phyloP scores from a whole-genome alignment of 64 coral and sea anemone genomes.

The Pocillopora damicornis region DNA sequence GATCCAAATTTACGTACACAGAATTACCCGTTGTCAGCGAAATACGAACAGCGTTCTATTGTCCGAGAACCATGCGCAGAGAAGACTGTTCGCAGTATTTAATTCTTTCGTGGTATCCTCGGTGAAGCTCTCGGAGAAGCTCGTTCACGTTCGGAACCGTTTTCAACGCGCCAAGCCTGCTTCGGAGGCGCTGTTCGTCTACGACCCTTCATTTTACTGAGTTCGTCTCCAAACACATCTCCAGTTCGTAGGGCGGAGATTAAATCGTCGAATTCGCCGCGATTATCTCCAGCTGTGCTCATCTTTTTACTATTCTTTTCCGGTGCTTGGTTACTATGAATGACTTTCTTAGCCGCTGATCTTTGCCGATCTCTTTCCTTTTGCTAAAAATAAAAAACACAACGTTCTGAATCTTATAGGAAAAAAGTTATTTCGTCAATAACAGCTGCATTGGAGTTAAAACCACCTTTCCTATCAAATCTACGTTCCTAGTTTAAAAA shows the following conservation, averaged over 20 bases:
- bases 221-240: slow-evolving; percentile 96
- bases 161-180: slow-evolving; percentile 34
- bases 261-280: slow-evolving; percentile 97
- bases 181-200: slow-evolving; percentile 66
- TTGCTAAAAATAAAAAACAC: slow-evolving; percentile 52
- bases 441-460: too few relatives aligned
- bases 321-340: slow-evolving; percentile 45
- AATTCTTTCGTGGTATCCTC: slow-evolving; percentile 25
- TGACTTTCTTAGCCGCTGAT: slow-evolving; percentile 79
- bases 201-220: slow-evolving; percentile 93
- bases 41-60: not conserved
- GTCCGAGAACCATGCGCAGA: not conserved
- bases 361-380: slow-evolving; percentile 97
- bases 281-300: slow-evolving; percentile 57
- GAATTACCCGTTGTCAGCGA: not conserved
- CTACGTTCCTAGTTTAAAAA: too few relatives aligned
- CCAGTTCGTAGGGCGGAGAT: slow-evolving; percentile 96
- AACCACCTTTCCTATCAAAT: too few relatives aligned
- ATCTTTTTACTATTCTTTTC: slow-evolving; percentile 36
- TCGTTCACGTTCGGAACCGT: slow-evolving; percentile 76
- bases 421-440: not conserved
- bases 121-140: slow-evolving; percentile 37
- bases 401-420: not conserved
- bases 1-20: too few relatives aligned
- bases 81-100: not conserved